Conservation (phyloP, 2,113 vertebrate genomes). For the Podilymbus podiceps region DNA sequence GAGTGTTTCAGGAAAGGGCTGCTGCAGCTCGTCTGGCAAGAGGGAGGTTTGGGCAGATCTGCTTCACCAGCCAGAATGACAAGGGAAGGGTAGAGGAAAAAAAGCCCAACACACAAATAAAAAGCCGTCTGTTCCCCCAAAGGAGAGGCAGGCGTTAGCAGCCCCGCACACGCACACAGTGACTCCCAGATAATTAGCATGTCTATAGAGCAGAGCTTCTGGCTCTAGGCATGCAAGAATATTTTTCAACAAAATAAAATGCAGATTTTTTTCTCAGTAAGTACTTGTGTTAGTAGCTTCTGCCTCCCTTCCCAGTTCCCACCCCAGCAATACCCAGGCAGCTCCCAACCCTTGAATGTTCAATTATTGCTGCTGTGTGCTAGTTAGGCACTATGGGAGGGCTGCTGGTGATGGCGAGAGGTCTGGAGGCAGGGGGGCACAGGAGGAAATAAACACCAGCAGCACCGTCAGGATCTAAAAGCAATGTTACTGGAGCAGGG, state of each 20-base stretch:
- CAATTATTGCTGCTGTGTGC: neutral
- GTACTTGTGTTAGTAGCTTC: neutral
- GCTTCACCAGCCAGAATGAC: neutral
- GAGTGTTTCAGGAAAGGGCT: neutral
- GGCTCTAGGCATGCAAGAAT: neutral
- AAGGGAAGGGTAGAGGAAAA: neutral
- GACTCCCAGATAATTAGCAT: neutral
- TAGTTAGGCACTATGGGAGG: neutral
- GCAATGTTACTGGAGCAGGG: neutral
- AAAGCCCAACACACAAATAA: neutral
- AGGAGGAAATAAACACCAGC: neutral
- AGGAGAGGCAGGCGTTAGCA: neutral
- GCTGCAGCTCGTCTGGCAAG: neutral
- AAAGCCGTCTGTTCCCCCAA: neutral
- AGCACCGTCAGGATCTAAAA: neutral
- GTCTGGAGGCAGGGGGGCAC: neutral
- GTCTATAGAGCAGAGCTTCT: conserved; percentile 2
- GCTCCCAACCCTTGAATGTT: neutral
- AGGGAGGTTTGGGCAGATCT: neutral
- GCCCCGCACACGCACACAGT: neutral
- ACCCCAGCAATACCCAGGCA: neutral
- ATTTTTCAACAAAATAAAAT: conserved; percentile 1
- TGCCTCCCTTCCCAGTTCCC: neutral
- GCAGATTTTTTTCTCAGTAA: neutral
- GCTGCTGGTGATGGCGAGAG: neutral